These are phyloP conservation scores for Protonibea diacanthus DNA, from an alignment of 2,797 vertebrate species.

Conservation along the genomic window DNA sequence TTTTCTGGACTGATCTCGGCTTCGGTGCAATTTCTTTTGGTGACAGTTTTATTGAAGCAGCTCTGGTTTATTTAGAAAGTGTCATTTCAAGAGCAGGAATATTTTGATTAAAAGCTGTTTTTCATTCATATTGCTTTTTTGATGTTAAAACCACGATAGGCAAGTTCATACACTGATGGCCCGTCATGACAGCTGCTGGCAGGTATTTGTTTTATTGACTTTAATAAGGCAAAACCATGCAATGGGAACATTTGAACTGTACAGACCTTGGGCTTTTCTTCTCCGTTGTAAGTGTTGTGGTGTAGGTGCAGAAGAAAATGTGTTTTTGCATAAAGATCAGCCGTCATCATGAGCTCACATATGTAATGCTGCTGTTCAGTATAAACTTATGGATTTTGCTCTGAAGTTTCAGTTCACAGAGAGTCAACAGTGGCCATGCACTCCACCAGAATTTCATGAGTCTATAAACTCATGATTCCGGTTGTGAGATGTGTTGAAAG, in stretches of 20 bases:
- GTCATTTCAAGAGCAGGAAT: neutral
- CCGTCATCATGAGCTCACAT: neutral
- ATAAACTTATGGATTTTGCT: neutral
- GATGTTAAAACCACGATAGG: neutral
- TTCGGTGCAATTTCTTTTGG: neutral
- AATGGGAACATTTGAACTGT: neutral
- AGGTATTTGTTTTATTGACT: neutral
- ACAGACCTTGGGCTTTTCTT: neutral
- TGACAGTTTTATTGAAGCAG: neutral
- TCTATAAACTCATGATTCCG: neutral
- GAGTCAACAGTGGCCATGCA: too few species aligned
- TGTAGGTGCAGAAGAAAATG: neutral
- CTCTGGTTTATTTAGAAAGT: conserved; percentile 2
- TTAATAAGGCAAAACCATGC: neutral
- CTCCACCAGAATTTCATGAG: conserved; percentile 4
- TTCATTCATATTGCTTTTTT: neutral
- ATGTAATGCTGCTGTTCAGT: neutral
- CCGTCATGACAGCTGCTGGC: neutral
- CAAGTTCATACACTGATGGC: neutral
- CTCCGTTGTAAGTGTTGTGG: neutral
- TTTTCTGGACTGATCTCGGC: neutral
- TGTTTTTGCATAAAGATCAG: neutral
- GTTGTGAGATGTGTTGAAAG: neutral
- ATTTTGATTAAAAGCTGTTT: neutral
- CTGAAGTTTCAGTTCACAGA: conserved; percentile 5